Base-by-base conservation (phyloP, 2,797 vertebrate genomes). In the Oceanodroma leucorhoa region DNA sequence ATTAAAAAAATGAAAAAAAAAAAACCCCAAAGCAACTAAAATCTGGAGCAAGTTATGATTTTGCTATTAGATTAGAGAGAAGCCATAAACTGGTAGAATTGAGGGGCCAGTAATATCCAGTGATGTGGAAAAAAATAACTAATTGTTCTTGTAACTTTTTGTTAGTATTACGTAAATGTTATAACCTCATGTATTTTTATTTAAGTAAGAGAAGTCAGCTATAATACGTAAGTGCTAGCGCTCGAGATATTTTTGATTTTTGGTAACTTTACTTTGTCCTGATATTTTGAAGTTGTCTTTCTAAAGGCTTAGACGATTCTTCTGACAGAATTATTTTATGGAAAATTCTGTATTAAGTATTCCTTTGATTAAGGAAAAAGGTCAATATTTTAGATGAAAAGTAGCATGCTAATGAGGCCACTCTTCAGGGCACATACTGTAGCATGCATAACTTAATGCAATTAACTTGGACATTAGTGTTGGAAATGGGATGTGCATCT, bases 301-400 rank as follows among this genome's bases (percentile, higher is more conserved):
- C 26, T 76, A 30, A 62, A 66, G 40, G 46, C 40, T 58, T 48
- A 36, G 10, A n/a, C 41, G 22, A 21, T 65, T 92, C 19, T 85
- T 58, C 30, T 50, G n/a, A 43, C 32, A 69, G 17, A 55, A 79
- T 5, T 72, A 27, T 71, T 72, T 72, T 30, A 17, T 71, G 43
- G 46, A 41, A 43, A 79, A 85, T 51, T 72, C 55, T 90, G 38
- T 83, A 29, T 53, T 54, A 72, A 72, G 24, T 36, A 54, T 75
- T 62, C 61, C n/a, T 92, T 94, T 87, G 32, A 48, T 79, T 29
- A 83, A 88, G 79, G 65, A 70, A 83, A 85, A 51, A 34, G 16
- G 41, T 86, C 1, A 12, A 1, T 83, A 46, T 76, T 93, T 94
- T 51, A 90, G 87, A n/a, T 96, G 11, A 77, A 48, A 83, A 64